phyloP scores from a whole-genome alignment of 92 coral and sea anemone genomes.

The Zoanthus sociatus region DNA sequence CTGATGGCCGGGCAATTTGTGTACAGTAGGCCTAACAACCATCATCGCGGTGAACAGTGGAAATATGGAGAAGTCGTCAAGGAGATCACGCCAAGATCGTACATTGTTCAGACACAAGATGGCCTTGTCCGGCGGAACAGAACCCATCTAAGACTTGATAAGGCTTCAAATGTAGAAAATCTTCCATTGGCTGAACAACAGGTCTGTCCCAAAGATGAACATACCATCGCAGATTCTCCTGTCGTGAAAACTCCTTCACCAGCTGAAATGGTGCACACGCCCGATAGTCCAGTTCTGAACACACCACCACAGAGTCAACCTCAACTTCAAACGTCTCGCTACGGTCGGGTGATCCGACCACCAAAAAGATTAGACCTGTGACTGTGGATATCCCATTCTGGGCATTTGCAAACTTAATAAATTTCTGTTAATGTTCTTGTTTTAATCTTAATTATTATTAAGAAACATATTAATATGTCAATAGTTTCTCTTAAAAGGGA shows the following conservation, averaged over 20 bases:
- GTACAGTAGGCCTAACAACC: slow-evolving; percentile 18
- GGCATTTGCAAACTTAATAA: background rate
- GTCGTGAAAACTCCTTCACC: background rate
- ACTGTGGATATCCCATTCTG: background rate
- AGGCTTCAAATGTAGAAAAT: slow-evolving; percentile 2
- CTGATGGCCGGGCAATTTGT: slow-evolving; percentile 1
- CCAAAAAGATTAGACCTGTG: slow-evolving; percentile 38
- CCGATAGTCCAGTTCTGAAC: background rate
- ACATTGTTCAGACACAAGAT: slow-evolving; percentile 26
- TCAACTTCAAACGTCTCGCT: slow-evolving; percentile 42
- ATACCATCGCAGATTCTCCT: background rate
- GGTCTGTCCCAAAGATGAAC: slow-evolving; percentile 4
- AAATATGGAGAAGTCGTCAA: background rate
- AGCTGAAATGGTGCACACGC: background rate
- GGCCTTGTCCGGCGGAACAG: slow-evolving; percentile 41
- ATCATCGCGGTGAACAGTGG: slow-evolving; percentile 47
- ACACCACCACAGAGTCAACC: background rate
- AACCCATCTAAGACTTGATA: slow-evolving; percentile 42
- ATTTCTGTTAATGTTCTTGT: background rate
- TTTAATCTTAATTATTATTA: too few relatives aligned
- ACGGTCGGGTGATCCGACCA: slow-evolving; percentile 34
- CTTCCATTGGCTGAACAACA: background rate
- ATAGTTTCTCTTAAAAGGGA: background rate
- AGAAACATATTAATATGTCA: background rate
- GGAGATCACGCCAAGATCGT: slow-evolving; percentile 46